A percentile compares a stretch with the other conserved stretches of the same genome.
Conservation (phyloP, 1,140 invertebrate species). For the Danaus plexippus region DNA sequence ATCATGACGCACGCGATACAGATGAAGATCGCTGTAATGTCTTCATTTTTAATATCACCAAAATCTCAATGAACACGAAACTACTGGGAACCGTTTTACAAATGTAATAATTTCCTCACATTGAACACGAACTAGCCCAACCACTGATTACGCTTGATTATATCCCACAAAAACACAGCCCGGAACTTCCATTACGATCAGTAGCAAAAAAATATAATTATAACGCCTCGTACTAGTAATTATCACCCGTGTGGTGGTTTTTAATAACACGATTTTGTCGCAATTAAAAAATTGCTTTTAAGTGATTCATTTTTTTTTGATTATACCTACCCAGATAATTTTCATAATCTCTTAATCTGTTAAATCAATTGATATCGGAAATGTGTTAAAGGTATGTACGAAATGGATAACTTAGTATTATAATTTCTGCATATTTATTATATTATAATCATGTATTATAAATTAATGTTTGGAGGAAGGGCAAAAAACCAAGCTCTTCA, state of each 20-base stretch:
- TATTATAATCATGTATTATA: no score
- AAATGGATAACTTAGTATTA: no score
- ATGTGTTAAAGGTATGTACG: no score
- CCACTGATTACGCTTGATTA: constrained; percentile 65
- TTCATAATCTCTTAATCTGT: no score
- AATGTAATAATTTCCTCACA: constrained; percentile 55
- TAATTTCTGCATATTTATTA: no score
- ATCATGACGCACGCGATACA: constrained; percentile 38
- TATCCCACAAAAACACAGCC: constrained; percentile 62
- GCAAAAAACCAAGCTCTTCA: no score
- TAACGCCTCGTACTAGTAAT: constrained; percentile 23
- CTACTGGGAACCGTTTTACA: constrained; percentile 36
- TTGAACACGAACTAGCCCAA: constrained; percentile 49
- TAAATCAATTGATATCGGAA: no score
- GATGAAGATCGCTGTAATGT: constrained; percentile 58
- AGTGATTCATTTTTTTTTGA: no score
- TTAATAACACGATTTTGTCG: no score
- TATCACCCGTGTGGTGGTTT: constrained; percentile 21
- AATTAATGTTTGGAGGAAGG: no score
- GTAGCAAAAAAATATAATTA: constrained; percentile 60
- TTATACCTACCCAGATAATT: no score
- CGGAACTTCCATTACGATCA: constrained; percentile 59
- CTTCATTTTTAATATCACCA: constrained; percentile 48
- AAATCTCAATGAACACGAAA: constrained; percentile 30
- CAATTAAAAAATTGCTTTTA: no score